Evolutionary conservation across 2,888 invertebrate genomes (phyloP).

Genomic region (Hydropsyche betteni): DNA sequence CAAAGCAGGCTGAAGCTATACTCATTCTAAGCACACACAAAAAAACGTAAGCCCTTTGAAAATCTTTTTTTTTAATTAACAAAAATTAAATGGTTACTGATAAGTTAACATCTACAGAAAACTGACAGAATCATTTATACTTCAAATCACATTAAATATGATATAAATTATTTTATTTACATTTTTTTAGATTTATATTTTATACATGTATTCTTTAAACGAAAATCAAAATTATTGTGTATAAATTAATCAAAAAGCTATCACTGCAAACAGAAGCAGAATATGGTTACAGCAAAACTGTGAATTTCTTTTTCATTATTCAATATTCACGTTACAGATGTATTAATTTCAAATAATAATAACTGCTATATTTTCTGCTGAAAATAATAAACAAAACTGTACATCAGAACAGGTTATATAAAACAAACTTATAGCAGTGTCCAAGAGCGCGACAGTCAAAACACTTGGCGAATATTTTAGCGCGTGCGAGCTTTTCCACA

Average conservation of each 20-base stretch:
- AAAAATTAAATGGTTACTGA: neutral
- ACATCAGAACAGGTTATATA: slow-evolving; percentile 19
- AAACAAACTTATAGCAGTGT: slow-evolving; percentile 27
- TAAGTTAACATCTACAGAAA: too few relatives aligned
- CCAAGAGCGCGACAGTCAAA: slow-evolving; percentile 40
- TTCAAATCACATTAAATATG: too few relatives aligned
- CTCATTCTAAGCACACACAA: slow-evolving; percentile 32
- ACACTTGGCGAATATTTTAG: slow-evolving; percentile 36
- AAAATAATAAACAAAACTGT: neutral
- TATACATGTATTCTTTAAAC: neutral
- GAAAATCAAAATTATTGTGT: neutral
- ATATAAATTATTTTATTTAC: too few relatives aligned
- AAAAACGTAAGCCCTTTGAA: slow-evolving; percentile 4
- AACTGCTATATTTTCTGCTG: neutral
- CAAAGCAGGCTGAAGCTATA: slow-evolving; percentile 37
- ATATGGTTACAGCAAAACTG: slow-evolving; percentile 1
- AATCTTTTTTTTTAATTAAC: neutral
- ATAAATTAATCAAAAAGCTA: slow-evolving; percentile 25
- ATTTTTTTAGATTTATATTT: too few relatives aligned
- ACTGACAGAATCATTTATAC: too few relatives aligned
- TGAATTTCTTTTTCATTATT: neutral
- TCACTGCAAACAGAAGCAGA: slow-evolving; percentile 25
- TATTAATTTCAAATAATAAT: too few relatives aligned
- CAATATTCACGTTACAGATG: neutral
- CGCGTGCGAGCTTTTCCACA: slow-evolving; percentile 43